A percentile compares a stretch with the other conserved stretches of the same genome.
Evolutionary conservation across 2,888 invertebrate genomes (phyloP).

Genomic region (Eurytoma adleriae): DNA sequence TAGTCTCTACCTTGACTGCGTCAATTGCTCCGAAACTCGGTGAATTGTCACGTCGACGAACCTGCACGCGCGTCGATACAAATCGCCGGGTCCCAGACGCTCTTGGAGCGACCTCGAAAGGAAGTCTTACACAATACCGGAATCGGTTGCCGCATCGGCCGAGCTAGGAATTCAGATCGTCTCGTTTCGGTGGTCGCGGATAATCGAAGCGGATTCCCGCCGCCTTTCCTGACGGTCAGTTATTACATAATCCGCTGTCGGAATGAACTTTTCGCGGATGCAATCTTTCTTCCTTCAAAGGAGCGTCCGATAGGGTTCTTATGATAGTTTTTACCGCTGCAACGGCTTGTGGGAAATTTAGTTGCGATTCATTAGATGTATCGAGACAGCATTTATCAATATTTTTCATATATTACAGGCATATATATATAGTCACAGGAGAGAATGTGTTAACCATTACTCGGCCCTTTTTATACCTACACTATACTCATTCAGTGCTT

Average conservation of each 20-base stretch:
- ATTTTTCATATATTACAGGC: background rate
- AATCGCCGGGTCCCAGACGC: too few relatives aligned
- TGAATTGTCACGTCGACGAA: too few relatives aligned
- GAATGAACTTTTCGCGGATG: constrained; percentile 4
- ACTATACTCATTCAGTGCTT: too few relatives aligned
- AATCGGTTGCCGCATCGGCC: constrained; percentile 20
- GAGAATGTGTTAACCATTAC: too few relatives aligned
- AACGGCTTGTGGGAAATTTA: background rate
- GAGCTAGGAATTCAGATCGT: constrained; percentile 4
- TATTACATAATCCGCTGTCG: background rate
- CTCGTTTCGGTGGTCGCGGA: constrained; percentile 33
- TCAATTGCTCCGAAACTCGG: too few relatives aligned
- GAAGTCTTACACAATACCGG: constrained; percentile 40
- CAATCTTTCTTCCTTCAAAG: background rate
- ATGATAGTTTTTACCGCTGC: background rate
- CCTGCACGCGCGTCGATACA: too few relatives aligned
- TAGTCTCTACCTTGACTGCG: too few relatives aligned
- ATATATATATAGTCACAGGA: too few relatives aligned
- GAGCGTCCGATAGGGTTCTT: background rate
- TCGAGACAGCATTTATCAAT: background rate
- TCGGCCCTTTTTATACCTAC: too few relatives aligned
- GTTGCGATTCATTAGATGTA: background rate
- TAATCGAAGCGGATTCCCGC: constrained; percentile 29
- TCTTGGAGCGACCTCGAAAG: constrained; percentile 15
- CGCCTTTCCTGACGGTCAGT: too few relatives aligned